Percentiles rank a stretch among this genome's conserved stretches.
These are phyloP conservation scores for Platygyra sinensis DNA, from an alignment of 64 coral and sea anemone genomes.

Conservation along the genomic window DNA sequence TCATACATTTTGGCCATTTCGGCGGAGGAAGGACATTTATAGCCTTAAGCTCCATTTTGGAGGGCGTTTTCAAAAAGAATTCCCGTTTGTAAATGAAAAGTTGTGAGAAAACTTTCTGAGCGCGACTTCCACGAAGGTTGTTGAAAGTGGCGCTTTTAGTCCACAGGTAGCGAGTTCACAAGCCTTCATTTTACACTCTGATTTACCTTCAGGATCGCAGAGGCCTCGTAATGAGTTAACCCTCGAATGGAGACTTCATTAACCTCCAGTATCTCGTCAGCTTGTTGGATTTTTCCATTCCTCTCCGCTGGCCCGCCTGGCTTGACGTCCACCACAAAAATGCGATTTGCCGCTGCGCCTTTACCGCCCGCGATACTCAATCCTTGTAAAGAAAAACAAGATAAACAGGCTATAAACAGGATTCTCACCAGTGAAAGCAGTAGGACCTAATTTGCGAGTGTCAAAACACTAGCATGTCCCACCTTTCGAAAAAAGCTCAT, in stretches of 20 bases:
- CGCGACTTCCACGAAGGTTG: no score
- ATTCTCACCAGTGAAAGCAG: neutral
- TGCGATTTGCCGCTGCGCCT: constrained; percentile 86
- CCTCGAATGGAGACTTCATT: constrained; percentile 89
- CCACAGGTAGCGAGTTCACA: no score
- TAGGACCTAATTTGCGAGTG: no score
- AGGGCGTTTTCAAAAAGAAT: no score
- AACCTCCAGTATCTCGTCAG: constrained; percentile 95
- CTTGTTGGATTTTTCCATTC: constrained; percentile 90
- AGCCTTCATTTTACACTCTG: neutral
- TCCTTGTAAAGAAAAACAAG: constrained; percentile 26
- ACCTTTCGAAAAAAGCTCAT: neutral
- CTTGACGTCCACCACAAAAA: constrained; percentile 98
- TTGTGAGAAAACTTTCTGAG: no score
- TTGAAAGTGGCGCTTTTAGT: no score
- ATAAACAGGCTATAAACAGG: neutral
- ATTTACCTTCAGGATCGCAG: constrained; percentile 76
- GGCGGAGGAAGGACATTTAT: no score
- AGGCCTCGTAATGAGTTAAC: constrained; percentile 91
- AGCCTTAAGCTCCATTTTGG: no score
- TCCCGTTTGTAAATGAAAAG: no score
- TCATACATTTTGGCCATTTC: no score
- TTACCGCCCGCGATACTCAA: constrained; percentile 97
- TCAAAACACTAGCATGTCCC: no score
- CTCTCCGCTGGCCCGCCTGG: constrained; percentile 83